Conservation (phyloP, 2,113 vertebrate genomes). For the Plecotus auritus region DNA sequence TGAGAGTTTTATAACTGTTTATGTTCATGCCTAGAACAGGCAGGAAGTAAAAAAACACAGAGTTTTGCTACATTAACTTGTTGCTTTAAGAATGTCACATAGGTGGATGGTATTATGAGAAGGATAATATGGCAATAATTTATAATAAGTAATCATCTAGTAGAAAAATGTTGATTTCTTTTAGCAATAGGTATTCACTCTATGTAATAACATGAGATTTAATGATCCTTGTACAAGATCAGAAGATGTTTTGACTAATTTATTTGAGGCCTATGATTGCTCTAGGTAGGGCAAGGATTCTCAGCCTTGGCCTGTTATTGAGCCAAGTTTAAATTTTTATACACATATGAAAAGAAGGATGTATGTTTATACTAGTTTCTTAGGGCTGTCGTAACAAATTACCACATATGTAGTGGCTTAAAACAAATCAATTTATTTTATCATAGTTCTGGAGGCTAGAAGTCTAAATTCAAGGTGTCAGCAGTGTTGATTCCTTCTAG, state of each 20-base stretch:
- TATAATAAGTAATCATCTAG: not conserved
- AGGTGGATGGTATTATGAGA: not conserved
- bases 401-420: not conserved
- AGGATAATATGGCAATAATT: not conserved
- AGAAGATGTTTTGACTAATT: slow-evolving; percentile 28
- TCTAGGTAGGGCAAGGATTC: not conserved
- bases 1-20: not conserved
- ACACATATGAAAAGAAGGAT: not conserved
- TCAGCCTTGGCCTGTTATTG: not conserved
- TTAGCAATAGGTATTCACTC: slow-evolving; percentile 2
- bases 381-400: not conserved
- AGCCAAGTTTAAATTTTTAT: not conserved
- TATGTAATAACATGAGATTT: not conserved
- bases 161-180: not conserved
- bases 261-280: not conserved
- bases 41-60: not conserved
- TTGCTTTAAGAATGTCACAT: not conserved
- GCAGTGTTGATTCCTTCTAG: not conserved
- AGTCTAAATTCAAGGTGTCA: not conserved
- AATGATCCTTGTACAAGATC: not conserved
- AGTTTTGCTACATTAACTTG: not conserved
- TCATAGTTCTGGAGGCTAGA: not conserved
- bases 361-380: not conserved
- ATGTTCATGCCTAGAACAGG: not conserved
- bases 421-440: not conserved